Percentiles rank a stretch among this genome's conserved stretches.
Evolutionary conservation across 2,797 vertebrate genomes (phyloP).

Genomic region (Intellagama lesueurii): DNA sequence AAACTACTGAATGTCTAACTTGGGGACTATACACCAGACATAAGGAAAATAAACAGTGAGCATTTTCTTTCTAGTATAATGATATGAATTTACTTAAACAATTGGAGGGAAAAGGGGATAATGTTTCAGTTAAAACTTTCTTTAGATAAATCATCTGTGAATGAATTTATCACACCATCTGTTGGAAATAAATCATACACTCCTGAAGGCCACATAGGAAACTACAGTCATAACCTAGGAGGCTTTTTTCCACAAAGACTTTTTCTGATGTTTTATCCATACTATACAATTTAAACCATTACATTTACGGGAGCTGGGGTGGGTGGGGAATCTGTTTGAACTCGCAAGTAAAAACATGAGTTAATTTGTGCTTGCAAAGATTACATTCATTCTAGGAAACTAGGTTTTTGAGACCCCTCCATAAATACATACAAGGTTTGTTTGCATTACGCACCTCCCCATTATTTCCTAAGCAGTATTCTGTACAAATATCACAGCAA

Average conservation of each 20-base stretch:
- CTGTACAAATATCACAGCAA: background rate
- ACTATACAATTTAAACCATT: constrained; percentile 14
- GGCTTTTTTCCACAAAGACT: constrained; percentile 10
- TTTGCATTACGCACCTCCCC: constrained; percentile 6
- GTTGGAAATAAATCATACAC: constrained; percentile 9
- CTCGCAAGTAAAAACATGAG: constrained; percentile 16
- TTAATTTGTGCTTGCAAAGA: constrained; percentile 23
- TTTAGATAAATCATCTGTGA: constrained; percentile 38
- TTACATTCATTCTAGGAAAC: constrained; percentile 13
- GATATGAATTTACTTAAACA: constrained; percentile 41
- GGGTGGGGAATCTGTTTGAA: background rate
- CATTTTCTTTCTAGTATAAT: constrained; percentile 17
- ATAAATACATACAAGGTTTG: background rate
- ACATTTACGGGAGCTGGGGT: background rate
- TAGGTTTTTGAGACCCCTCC: constrained; percentile 8
- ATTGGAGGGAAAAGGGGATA: constrained; percentile 5
- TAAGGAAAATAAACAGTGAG: constrained; percentile 34
- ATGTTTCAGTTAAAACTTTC: constrained; percentile 40
- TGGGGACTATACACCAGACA: background rate
- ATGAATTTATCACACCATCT: constrained; percentile 41
- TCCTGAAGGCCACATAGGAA: constrained; percentile 44
- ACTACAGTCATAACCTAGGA: constrained; percentile 34
- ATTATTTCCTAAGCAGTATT: background rate
- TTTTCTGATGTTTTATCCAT: constrained; percentile 27
- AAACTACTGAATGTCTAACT: constrained; percentile 39